Base-by-base conservation (phyloP, 2,888 invertebrate genomes). In the Lasioglossum calceatum region DNA sequence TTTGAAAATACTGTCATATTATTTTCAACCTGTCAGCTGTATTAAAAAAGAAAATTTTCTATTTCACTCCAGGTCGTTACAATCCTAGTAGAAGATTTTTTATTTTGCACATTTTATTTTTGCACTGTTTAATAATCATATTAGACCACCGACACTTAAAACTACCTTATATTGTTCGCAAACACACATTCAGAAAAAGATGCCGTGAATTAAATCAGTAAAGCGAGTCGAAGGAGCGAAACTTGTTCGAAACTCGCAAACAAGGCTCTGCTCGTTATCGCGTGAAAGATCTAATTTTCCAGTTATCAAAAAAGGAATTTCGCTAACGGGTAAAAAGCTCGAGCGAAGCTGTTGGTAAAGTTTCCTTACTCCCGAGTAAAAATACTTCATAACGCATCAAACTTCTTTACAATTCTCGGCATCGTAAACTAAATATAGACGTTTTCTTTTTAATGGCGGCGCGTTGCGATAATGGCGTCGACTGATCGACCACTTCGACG, bases 391-490 rank as follows among this genome's bases (percentile, higher is more conserved):
- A 71, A 71, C 71, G 39, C 42, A 39, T 39, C 54, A 42, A 71
- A 70, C 54, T 42, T 44, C 36, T 50, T 80, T 39, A 81, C 50
- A 39, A 74, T 70, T 39, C 32, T 64, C 42, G 36, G 54, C 64
- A 32, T n/a, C 32, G 32, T 32, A 61, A 70, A 32, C 32, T 47
- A n/a, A 70, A 32, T 8, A n/a, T 32, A 72, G 23, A 36, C 54
- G n/a, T 70, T 78, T 64, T 36, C 39, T 67, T 54, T 82, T 74
- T 67, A 82, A 78, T 42, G 58, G 50, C 77, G 73, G 36, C 39
- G 76, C 64, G 47, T 76, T 81, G 71, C 50, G 39, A 70, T 44
- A 77, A 77, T 73, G 50, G 42, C 72, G 67, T 78, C 67, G 73
- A 78, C 58, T 36, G 81, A 76, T 64, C 72, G 71, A 72, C 74